phyloP scores from a whole-genome alignment of 2,113 vertebrate genomes.

The Limanda limanda region DNA sequence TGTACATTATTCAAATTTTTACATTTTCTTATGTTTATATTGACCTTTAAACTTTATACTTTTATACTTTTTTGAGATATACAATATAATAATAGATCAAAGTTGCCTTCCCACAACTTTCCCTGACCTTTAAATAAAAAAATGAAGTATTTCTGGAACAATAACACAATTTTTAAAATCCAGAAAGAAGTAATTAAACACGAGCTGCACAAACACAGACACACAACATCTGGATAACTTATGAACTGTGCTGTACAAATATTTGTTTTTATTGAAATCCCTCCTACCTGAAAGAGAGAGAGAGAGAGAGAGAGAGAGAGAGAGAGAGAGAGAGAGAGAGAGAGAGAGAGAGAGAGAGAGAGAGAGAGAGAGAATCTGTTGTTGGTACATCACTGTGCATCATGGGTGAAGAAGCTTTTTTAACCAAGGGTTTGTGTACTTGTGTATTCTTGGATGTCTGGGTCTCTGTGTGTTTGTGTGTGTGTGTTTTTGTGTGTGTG shows the following conservation, averaged over 20 bases:
- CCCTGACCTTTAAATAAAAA: background rate
- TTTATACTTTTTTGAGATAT: no score
- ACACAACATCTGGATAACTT: background rate
- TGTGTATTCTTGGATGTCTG: background rate
- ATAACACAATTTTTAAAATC: no score
- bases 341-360: no score
- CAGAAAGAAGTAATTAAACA: background rate
- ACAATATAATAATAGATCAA: no score
- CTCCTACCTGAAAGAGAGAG: no score
- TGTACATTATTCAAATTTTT: no score
- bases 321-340: no score
- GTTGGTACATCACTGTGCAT: background rate
- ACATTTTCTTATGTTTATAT: no score
- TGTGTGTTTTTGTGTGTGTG: background rate
- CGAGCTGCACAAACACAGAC: background rate
- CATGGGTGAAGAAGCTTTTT: background rate
- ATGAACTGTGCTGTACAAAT: background rate
- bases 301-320: no score
- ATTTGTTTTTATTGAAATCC: background rate
- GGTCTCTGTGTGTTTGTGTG: background rate
- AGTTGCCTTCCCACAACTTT: no score
- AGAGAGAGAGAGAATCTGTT: background rate
- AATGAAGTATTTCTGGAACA: background rate
- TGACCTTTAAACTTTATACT: no score
- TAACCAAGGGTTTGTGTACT: constrained; percentile 5